Conservation (phyloP, 37 sponge, comb jelly and placozoan genomes). For the Oopsacas minuta region DNA sequence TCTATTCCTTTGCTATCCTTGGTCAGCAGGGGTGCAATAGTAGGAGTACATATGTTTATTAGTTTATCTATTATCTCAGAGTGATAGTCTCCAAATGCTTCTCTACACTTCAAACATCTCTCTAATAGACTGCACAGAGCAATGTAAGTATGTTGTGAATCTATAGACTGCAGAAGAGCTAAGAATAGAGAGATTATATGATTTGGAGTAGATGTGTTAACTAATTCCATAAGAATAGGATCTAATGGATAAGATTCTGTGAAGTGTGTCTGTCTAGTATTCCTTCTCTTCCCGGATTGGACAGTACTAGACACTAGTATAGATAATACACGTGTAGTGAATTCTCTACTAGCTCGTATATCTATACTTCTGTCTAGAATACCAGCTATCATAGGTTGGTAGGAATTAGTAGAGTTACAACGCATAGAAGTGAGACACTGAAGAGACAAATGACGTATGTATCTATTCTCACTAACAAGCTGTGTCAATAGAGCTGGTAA, state of each 20-base stretch:
- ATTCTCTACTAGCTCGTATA: background rate
- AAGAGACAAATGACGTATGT: background rate
- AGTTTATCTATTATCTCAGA: background rate
- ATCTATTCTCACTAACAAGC: background rate
- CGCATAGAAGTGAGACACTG: background rate
- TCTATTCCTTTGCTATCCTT: background rate
- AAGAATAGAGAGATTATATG: background rate
- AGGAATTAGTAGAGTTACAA: background rate
- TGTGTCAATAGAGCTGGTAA: background rate
- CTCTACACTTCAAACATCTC: background rate
- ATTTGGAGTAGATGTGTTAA: background rate
- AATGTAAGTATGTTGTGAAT: background rate
- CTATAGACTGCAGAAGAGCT: background rate
- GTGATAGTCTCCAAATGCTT: background rate
- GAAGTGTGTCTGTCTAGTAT: background rate
- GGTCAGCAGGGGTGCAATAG: constrained; percentile 17
- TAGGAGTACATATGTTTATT: constrained; percentile 24
- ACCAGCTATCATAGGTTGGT: background rate
- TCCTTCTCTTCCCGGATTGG: background rate
- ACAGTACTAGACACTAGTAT: background rate
- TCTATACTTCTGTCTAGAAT: background rate
- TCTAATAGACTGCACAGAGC: background rate
- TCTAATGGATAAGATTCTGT: background rate
- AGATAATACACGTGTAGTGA: background rate
- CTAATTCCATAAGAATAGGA: background rate